Evolutionary conservation across 2,888 invertebrate genomes (phyloP).

Genomic region (Brenthis ino): DNA sequence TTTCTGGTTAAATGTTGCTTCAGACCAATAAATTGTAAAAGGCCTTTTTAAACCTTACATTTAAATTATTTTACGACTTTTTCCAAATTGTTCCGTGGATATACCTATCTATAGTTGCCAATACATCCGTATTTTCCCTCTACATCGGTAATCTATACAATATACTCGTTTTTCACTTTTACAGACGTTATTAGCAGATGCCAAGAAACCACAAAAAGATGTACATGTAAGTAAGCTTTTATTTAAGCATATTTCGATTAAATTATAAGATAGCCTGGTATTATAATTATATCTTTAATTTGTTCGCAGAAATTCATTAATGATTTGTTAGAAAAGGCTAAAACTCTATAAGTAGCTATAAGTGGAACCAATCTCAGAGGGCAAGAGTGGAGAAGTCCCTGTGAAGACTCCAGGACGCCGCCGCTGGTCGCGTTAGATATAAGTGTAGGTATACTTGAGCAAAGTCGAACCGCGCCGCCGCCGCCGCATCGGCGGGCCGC

Average conservation of each 20-base stretch:
- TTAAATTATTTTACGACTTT: no score
- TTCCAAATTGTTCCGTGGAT: no score
- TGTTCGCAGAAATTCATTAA: conserved; percentile 93
- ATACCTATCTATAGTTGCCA: no score
- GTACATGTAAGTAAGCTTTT: conserved; percentile 86
- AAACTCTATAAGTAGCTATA: conserved; percentile 85
- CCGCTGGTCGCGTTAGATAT: conserved; percentile 1
- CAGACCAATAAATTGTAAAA: no score
- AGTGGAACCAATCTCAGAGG: conserved; percentile 48
- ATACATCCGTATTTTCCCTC: no score
- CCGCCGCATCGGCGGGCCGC: no score
- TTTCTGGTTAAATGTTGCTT: no score
- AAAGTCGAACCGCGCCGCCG: no score
- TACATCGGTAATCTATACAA: no score
- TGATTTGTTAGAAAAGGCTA: conserved; percentile 93
- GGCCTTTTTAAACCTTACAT: no score
- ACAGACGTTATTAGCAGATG: conserved; percentile 90
- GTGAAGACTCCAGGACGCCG: background rate
- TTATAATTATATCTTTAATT: conserved; percentile 18
- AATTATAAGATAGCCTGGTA: no score
- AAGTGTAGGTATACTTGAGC: conserved; percentile 7
- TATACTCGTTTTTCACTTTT: conserved; percentile 50
- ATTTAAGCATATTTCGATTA: conserved; percentile 20
- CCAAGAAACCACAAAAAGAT: conserved; percentile 93
- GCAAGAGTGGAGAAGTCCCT: conserved; percentile 17